These are phyloP conservation scores for Euura lappo DNA, from an alignment of 1,140 invertebrate species.

Conservation along the genomic window DNA sequence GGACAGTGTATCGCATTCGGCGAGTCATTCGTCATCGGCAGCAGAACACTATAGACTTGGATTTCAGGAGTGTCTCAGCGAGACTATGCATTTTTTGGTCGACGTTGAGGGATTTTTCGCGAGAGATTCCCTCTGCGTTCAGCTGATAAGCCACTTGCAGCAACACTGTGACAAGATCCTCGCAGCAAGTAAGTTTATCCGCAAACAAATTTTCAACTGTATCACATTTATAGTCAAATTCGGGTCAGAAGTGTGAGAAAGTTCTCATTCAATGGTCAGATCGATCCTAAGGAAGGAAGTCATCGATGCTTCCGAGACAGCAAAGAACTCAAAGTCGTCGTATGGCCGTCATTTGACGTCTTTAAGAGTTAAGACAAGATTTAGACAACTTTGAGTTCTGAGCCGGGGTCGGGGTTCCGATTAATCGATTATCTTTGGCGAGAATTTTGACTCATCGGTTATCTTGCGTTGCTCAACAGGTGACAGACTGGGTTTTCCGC, in stretches of 20 bases:
- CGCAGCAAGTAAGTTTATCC: constrained; percentile 58
- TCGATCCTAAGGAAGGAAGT: no score
- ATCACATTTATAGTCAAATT: background rate
- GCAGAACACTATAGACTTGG: constrained; percentile 75
- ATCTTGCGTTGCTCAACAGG: constrained; percentile 42
- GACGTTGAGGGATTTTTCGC: constrained; percentile 83
- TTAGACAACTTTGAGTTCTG: no score
- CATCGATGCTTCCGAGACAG: no score
- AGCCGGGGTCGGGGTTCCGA: no score
- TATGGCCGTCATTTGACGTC: no score
- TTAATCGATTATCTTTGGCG: background rate
- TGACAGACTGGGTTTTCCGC: constrained; percentile 61
- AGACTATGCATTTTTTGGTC: constrained; percentile 87
- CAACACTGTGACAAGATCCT: constrained; percentile 78
- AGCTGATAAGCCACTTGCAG: constrained; percentile 83
- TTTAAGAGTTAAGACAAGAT: no score
- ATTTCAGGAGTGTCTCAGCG: constrained; percentile 89
- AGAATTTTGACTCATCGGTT: constrained; percentile 6
- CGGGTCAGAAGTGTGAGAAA: no score
- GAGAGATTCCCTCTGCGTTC: constrained; percentile 80
- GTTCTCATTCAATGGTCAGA: no score
- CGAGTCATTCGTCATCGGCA: constrained; percentile 39
- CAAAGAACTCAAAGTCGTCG: no score
- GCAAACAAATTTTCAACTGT: background rate
- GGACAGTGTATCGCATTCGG: constrained; percentile 53